Conservation (phyloP, 2,888 invertebrate genomes). For the Balanococcus diminutus region DNA sequence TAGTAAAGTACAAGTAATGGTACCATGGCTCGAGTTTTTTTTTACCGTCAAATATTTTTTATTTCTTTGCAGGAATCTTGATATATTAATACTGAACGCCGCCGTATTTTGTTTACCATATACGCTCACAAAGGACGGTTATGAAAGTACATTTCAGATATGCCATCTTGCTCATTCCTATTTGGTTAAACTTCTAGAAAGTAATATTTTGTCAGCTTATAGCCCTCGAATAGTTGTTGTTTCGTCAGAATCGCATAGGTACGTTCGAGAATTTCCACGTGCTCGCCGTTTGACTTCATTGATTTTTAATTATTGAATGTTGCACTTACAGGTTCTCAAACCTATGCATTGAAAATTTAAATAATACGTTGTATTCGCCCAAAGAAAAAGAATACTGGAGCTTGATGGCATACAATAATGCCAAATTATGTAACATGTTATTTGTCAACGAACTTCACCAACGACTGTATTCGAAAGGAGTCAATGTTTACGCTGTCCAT, state of each 20-base stretch:
- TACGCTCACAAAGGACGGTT: constrained; percentile 74
- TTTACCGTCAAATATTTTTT: not conserved
- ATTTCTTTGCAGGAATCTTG: constrained; percentile 67
- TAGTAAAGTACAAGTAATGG: constrained; percentile 52
- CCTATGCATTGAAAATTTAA: constrained; percentile 60
- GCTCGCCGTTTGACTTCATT: too few species aligned
- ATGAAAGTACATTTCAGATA: constrained; percentile 82
- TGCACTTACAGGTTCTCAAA: constrained; percentile 53
- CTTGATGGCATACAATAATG: constrained; percentile 88
- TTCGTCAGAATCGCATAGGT: constrained; percentile 90
- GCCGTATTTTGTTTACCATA: constrained; percentile 79
- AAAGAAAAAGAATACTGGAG: constrained; percentile 73
- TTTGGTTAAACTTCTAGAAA: constrained; percentile 75
- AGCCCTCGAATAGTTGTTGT: constrained; percentile 78
- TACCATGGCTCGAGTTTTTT: not conserved
- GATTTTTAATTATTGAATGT: not conserved
- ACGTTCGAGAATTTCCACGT: constrained; percentile 54
- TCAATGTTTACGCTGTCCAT: constrained; percentile 81
- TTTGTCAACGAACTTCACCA: constrained; percentile 78
- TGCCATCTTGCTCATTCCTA: constrained; percentile 78
- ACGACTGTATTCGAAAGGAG: constrained; percentile 72
- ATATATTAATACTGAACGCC: constrained; percentile 81
- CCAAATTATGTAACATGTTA: constrained; percentile 86
- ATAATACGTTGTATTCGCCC: constrained; percentile 69
- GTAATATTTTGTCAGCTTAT: constrained; percentile 70